Evolutionary conservation across 2,888 invertebrate species (phyloP).

Genomic region (Conops quadrifasciatus): DNA sequence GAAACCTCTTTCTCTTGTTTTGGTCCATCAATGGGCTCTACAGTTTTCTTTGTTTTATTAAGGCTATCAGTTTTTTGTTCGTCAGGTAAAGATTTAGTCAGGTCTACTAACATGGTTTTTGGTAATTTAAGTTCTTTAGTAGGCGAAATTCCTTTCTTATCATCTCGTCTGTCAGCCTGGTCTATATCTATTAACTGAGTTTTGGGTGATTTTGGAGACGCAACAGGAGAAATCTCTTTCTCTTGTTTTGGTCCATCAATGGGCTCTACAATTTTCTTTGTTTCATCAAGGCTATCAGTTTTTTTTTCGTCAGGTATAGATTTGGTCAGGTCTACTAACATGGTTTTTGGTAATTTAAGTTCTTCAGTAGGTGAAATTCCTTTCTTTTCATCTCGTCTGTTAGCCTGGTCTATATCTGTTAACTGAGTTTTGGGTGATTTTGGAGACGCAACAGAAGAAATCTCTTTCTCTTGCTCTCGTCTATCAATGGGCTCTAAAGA

Average conservation of each 20-base stretch:
- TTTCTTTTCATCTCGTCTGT: too few relatives aligned
- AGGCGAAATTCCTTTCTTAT: neutral
- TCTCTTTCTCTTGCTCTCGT: too few relatives aligned
- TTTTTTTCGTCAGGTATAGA: too few relatives aligned
- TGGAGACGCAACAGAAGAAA: too few relatives aligned
- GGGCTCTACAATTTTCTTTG: neutral
- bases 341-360: too few relatives aligned
- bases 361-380: too few relatives aligned
- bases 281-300: too few relatives aligned
- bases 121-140: neutral
- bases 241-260: neutral
- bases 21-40: conserved; percentile 40
- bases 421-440: too few relatives aligned
- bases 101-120: neutral
- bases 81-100: neutral
- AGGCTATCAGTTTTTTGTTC: neutral
- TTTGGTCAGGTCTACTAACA: too few relatives aligned
- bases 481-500: too few relatives aligned
- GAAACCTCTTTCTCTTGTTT: neutral
- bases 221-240: neutral
- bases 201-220: neutral
- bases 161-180: neutral
- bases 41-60: neutral
- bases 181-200: neutral
- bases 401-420: too few relatives aligned